Conservation (phyloP, 1,140 invertebrate genomes). For the Campoletis sonorensis region DNA sequence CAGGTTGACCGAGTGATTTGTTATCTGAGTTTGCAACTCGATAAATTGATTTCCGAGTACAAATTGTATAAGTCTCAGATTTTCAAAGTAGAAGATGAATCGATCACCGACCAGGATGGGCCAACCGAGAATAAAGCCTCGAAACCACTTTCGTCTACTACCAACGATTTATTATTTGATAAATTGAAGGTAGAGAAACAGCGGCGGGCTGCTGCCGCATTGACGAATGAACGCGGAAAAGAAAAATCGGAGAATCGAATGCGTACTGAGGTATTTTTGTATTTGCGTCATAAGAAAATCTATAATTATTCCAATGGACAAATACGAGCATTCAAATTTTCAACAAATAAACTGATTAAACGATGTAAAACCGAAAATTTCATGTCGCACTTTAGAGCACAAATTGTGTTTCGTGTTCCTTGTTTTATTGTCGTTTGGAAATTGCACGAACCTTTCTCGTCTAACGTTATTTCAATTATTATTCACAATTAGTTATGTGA, state of each 20-base stretch:
- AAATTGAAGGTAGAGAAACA: conserved; percentile 62
- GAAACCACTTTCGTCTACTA: conserved; percentile 58
- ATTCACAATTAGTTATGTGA: too few relatives aligned
- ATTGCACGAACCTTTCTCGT: too few relatives aligned
- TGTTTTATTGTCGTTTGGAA: too few relatives aligned
- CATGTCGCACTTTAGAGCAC: too few relatives aligned
- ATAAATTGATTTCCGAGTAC: conserved; percentile 68
- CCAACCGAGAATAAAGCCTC: conserved; percentile 63
- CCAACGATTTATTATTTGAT: conserved; percentile 59
- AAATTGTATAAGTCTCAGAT: conserved; percentile 67
- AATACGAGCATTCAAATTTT: too few relatives aligned
- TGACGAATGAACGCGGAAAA: conserved; percentile 55
- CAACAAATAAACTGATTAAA: too few relatives aligned
- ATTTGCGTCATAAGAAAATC: too few relatives aligned
- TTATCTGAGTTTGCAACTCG: conserved; percentile 63
- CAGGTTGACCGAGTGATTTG: conserved; percentile 67
- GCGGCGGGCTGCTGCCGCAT: conserved; percentile 52
- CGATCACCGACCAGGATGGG: conserved; percentile 61
- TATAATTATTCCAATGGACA: too few relatives aligned
- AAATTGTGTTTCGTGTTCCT: too few relatives aligned
- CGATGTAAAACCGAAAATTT: too few relatives aligned
- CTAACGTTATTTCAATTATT: too few relatives aligned
- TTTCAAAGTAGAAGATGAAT: conserved; percentile 62
- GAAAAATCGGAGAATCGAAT: conserved; percentile 50
- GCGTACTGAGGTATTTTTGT: conserved; percentile 43